Base-by-base conservation (phyloP, 2,888 invertebrate species). In the Cordylochernes scorpioides region DNA sequence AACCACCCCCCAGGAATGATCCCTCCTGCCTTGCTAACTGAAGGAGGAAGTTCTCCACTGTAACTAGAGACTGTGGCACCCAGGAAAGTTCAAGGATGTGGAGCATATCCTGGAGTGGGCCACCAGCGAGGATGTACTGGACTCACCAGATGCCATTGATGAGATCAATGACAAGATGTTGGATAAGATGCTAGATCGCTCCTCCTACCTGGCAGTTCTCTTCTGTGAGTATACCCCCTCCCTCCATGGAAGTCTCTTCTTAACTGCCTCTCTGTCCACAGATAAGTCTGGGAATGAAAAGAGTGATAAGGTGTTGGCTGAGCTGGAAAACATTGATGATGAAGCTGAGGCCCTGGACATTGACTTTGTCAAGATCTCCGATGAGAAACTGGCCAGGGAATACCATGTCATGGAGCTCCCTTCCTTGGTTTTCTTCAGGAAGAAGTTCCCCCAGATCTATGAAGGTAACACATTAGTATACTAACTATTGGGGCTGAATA, bases 301-400 rank as follows among this genome's bases (percentile, higher is more conserved):
- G 48, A 71, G 77, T 16, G 73, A 74, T 42, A 78, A 78, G 50
- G 80, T 82, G 35, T 58, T 84, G 1, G 69, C 69, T 46, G 82
- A 84, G 51, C 51, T 84, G 35, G 84, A 84, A 52, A 80, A 82
- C 46, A 82, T 84, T 44, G 82, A 82, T 47, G 80, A 82, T 45
- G 78, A 82, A 49, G 78, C 80, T 49, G 82, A 82, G 57, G 74
- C 77, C 47, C 71, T 77, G 51, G 71, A 77, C 44, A 77, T 84
- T 42, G 73, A 77, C 51, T 82, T 84, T 49, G 71, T 84, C 0
- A 82, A 82, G 54, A 78, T 78, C 39, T 80, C 78, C 7, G 82
- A 82, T 47, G 71, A 71, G 17, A 73, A 74, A 25, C 67, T 82
- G 34, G 70, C 74, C 37, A 73, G 71, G 47, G 80, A 80, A 58